These are phyloP conservation scores for Agonum fuliginosum DNA, from an alignment of 2,888 invertebrate species.

Conservation along the genomic window DNA sequence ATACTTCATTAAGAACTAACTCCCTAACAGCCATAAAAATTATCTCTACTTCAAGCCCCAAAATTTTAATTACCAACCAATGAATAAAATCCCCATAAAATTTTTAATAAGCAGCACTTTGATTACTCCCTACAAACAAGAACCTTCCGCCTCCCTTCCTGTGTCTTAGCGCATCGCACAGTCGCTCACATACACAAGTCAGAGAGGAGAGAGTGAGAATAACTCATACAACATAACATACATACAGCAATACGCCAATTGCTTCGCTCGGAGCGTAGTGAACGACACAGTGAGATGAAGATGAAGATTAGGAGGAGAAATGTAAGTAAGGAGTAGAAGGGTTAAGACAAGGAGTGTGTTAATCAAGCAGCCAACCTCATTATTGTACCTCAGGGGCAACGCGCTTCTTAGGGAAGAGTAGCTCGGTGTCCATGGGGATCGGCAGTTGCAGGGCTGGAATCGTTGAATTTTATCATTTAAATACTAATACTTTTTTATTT, in stretches of 20 bases:
- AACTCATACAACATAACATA: not conserved
- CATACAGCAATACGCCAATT: constrained; percentile 17
- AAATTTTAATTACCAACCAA: constrained; percentile 13
- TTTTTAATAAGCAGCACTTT: not conserved
- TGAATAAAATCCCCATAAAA: not conserved
- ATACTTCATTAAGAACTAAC: no score
- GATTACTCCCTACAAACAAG: no score
- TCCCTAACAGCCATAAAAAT: constrained; percentile 7
- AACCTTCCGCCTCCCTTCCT: no score
- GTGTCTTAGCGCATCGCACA: no score
- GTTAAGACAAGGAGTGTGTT: constrained; percentile 68
- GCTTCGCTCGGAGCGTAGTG: not conserved
- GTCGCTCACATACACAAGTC: no score
- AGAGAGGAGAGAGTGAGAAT: no score
- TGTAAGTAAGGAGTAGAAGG: constrained; percentile 32
- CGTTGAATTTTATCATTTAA: no score
- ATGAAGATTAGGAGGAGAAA: constrained; percentile 19
- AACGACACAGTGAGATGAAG: not conserved
- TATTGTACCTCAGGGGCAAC: constrained; percentile 69
- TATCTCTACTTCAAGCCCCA: not conserved
- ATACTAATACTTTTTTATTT: no score
- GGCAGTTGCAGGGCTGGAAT: constrained; percentile 23
- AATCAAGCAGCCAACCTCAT: constrained; percentile 71
- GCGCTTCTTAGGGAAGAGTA: constrained; percentile 39
- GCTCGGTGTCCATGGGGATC: constrained; percentile 14